Conservation (phyloP, 2,113 vertebrate species). For the Otus sunia region DNA sequence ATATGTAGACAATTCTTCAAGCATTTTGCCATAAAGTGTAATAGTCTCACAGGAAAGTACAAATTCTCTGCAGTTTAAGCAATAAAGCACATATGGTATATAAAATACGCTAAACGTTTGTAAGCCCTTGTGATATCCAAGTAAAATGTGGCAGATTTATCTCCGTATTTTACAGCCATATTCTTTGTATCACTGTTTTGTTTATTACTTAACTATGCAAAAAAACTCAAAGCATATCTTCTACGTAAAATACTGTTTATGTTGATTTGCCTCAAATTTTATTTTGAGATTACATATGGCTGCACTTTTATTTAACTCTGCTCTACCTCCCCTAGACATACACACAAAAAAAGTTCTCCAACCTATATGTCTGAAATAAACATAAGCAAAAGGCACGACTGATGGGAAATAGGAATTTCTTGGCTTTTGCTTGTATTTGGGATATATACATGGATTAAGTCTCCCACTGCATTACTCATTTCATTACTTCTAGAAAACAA, state of each 20-base stretch:
- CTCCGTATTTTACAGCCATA: background rate
- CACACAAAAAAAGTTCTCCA: background rate
- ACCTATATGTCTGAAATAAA: background rate
- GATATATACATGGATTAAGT: background rate
- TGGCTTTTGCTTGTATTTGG: background rate
- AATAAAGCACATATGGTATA: slow-evolving; percentile 17
- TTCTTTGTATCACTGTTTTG: background rate
- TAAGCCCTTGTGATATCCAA: background rate
- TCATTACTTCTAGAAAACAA: background rate
- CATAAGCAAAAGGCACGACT: background rate
- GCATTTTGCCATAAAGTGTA: background rate
- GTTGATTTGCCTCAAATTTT: background rate
- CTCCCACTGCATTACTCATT: slow-evolving; percentile 23
- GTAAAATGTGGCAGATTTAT: slow-evolving; percentile 4
- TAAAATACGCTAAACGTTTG: background rate
- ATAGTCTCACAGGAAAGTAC: background rate
- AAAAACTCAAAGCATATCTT: background rate
- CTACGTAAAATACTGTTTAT: background rate
- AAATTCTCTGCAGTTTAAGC: background rate
- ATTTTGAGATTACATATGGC: background rate
- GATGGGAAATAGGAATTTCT: background rate
- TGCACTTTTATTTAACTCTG: background rate
- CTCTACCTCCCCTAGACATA: background rate
- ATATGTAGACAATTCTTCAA: background rate
- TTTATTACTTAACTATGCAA: background rate